phyloP scores from a whole-genome alignment of 1,140 invertebrate species.

The Tenebrio molitor region DNA sequence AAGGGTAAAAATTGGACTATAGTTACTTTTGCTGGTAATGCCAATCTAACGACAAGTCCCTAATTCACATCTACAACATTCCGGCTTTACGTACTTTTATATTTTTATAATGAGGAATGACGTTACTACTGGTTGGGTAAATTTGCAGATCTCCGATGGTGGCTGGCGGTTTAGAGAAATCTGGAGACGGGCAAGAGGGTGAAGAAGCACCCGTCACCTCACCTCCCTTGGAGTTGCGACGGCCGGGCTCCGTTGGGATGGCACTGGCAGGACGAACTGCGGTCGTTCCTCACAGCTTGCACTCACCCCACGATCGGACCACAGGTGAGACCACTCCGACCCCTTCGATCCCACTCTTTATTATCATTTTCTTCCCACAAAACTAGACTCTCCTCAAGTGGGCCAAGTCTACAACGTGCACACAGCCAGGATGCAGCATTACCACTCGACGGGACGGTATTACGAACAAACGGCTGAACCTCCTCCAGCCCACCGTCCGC shows the following conservation, averaged over 20 bases:
- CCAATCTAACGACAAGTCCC: too few relatives aligned
- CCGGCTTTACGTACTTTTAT: too few relatives aligned
- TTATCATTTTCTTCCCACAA: too few relatives aligned
- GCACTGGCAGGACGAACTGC: constrained; percentile 60
- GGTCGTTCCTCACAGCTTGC: constrained; percentile 70
- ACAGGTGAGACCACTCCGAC: constrained; percentile 71
- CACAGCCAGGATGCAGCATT: constrained; percentile 68
- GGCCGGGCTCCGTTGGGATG: constrained; percentile 67
- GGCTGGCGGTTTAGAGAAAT: constrained; percentile 65
- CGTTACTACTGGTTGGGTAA: too few relatives aligned
- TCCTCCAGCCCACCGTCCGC: constrained; percentile 74
- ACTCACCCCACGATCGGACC: constrained; percentile 81
- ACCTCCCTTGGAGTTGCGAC: constrained; percentile 80
- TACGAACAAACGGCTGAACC: constrained; percentile 68
- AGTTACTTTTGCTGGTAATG: too few relatives aligned
- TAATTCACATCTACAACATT: too few relatives aligned
- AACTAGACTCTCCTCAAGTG: constrained; percentile 77
- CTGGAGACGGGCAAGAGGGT: constrained; percentile 67
- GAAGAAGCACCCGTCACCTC: constrained; percentile 72
- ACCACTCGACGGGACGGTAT: constrained; percentile 63
- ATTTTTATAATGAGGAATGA: too few relatives aligned
- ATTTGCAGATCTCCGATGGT: constrained; percentile 67
- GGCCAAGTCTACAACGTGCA: constrained; percentile 77
- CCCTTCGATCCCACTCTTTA: too few relatives aligned
- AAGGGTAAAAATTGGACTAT: too few relatives aligned